These are phyloP conservation scores for Epinotia bilunana DNA, from an alignment of 2,888 invertebrate genomes.

Conservation along the genomic window DNA sequence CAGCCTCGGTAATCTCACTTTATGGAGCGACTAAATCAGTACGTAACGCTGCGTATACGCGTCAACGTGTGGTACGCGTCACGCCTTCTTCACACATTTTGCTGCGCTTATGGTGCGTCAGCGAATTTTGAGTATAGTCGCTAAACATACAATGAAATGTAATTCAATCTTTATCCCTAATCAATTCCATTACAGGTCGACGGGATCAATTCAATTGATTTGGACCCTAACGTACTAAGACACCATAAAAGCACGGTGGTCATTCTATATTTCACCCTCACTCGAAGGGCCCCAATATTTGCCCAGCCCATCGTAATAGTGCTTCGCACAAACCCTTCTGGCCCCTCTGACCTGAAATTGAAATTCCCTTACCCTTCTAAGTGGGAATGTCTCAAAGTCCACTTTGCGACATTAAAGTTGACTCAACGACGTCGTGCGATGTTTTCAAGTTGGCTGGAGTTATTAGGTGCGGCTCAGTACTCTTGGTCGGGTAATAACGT, in stretches of 20 bases:
- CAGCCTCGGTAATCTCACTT: no score
- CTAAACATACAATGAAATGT: not conserved
- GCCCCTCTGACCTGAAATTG: conserved; percentile 53
- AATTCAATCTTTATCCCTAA: not conserved
- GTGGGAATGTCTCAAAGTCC: conserved; percentile 44
- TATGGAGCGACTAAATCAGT: no score
- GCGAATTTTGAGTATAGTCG: not conserved
- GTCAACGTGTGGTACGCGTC: no score
- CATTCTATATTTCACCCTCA: conserved; percentile 51
- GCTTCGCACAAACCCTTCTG: conserved; percentile 52
- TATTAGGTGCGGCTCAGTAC: conserved; percentile 8
- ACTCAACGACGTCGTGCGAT: conserved; percentile 39
- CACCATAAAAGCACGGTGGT: conserved; percentile 41
- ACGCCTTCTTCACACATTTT: no score
- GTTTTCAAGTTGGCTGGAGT: conserved; percentile 37
- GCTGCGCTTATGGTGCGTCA: no score
- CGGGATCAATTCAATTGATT: conserved; percentile 16
- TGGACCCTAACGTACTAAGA: conserved; percentile 33
- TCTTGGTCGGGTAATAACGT: not conserved
- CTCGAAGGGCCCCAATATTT: conserved; percentile 51
- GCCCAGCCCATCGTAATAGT: conserved; percentile 53
- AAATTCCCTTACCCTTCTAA: conserved; percentile 52
- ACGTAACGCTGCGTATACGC: no score
- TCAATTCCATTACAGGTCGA: not conserved
- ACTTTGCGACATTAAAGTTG: conserved; percentile 47